Evolutionary conservation across 2,113 vertebrate genomes (phyloP).

Genomic region (Alligator mississippiensis): DNA sequence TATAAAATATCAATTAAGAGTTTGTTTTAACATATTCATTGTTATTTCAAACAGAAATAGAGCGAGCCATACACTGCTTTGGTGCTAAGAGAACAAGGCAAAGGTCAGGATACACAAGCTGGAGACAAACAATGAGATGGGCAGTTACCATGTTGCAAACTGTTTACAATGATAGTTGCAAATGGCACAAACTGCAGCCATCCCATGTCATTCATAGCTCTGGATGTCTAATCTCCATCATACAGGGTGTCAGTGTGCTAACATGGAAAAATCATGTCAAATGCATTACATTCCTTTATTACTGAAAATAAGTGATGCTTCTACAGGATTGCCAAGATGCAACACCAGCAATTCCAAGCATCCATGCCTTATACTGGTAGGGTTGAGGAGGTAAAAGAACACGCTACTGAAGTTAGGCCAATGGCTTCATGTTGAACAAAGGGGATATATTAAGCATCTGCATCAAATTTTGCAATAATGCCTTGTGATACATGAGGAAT

Average conservation of each 20-base stretch:
- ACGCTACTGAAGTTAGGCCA: background rate
- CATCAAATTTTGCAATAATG: background rate
- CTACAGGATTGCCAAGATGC: background rate
- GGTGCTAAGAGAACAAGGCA: conserved; percentile 21
- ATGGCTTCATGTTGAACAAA: rapidly evolving
- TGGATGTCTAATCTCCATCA: background rate
- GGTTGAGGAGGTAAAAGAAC: background rate
- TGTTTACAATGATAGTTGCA: background rate
- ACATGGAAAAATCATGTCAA: background rate
- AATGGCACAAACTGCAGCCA: background rate
- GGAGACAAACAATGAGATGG: background rate
- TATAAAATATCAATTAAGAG: conserved; percentile 65
- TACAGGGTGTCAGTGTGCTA: background rate
- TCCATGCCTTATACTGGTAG: background rate
- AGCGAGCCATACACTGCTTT: conserved; percentile 41
- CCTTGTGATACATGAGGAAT: background rate
- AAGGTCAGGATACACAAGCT: background rate
- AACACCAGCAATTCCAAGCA: background rate
- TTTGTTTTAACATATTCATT: conserved; percentile 12
- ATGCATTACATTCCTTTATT: background rate
- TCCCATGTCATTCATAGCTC: background rate
- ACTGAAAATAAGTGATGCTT: background rate
- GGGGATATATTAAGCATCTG: background rate
- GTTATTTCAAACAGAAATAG: background rate
- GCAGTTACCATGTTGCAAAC: background rate